These are phyloP conservation scores for Chrysodeixis includens DNA, from an alignment of 2,888 invertebrate genomes.

Conservation along the genomic window DNA sequence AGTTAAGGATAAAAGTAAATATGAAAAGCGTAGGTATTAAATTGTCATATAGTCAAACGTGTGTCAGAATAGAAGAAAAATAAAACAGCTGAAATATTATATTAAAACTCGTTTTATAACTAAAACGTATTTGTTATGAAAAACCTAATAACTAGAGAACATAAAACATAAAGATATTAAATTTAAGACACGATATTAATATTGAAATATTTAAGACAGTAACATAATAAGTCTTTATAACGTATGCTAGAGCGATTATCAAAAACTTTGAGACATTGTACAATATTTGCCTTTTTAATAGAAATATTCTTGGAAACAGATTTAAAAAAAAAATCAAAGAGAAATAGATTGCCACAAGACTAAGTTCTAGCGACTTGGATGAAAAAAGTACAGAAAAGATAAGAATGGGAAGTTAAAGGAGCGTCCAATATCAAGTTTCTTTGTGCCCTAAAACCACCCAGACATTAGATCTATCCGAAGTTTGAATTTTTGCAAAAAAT, in stretches of 20 bases:
- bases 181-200: slow-evolving; percentile 26
- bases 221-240: not conserved
- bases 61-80: not conserved
- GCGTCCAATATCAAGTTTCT: too few relatives aligned
- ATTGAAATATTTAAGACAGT: not conserved
- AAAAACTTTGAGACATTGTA: not conserved
- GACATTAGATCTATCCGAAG: too few relatives aligned
- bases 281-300: not conserved
- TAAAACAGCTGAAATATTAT: not conserved
- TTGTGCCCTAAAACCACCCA: too few relatives aligned
- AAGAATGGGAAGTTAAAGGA: too few relatives aligned
- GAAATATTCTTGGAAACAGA: not conserved
- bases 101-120: not conserved
- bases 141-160: slow-evolving; percentile 8
- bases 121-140: slow-evolving; percentile 8
- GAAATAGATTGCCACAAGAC: too few relatives aligned
- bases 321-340: too few relatives aligned
- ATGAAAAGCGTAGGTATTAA: not conserved
- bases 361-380: too few relatives aligned
- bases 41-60: not conserved
- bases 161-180: slow-evolving; percentile 15
- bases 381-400: too few relatives aligned
- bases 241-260: not conserved
- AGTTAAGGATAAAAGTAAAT: not conserved
- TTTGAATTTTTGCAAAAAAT: too few relatives aligned